Conservation (phyloP, 2,797 vertebrate genomes). For the Sebastes taczanowskii region DNA sequence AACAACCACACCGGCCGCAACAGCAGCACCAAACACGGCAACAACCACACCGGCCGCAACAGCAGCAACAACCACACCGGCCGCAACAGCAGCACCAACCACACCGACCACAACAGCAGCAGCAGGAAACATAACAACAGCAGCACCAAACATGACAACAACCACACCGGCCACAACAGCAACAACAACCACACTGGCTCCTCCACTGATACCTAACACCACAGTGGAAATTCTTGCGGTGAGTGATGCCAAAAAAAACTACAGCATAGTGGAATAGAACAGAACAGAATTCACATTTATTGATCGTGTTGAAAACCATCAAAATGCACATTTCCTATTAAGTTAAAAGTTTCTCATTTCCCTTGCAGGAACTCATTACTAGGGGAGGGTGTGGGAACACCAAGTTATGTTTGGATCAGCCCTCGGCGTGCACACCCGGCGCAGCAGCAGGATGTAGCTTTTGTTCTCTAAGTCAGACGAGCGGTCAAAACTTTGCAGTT, state of each 20-base stretch:
- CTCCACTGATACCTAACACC: fast-evolving
- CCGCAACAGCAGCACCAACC: neutral
- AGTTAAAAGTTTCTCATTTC: neutral
- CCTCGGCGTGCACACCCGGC: neutral
- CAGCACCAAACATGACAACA: no score
- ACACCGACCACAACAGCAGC: no score
- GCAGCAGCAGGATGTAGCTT: neutral
- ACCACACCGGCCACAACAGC: neutral
- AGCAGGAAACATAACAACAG: no score
- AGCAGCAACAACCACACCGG: no score
- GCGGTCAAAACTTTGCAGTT: conserved; percentile 16
- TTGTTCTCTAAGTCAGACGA: fast-evolving
- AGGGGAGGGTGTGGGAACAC: fast-evolving
- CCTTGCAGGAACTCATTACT: neutral
- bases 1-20: no score
- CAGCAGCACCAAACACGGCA: no score
- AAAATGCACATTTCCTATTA: neutral
- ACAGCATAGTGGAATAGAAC: neutral
- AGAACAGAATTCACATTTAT: neutral
- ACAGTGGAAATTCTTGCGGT: neutral
- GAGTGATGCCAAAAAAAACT: neutral
- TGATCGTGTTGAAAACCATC: neutral
- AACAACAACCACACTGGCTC: neutral
- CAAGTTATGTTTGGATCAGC: conserved; percentile 36
- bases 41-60: no score